A percentile compares a stretch with the other conserved stretches of the same genome.
These are phyloP conservation scores for Melanotaenia maccullochi DNA, from an alignment of 2,797 vertebrate species.

Conservation along the genomic window DNA sequence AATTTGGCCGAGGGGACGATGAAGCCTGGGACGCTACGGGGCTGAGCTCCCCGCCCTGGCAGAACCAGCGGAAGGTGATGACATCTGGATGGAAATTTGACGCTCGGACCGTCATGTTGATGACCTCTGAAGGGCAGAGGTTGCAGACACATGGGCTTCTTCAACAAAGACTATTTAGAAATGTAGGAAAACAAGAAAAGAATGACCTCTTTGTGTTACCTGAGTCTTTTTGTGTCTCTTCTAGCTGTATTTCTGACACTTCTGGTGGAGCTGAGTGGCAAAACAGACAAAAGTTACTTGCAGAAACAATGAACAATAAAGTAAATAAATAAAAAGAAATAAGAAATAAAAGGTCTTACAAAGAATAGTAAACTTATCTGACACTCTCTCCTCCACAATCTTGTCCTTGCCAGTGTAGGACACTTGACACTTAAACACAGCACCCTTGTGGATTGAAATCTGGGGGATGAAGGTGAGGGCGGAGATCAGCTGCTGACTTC, in stretches of 20 bases:
- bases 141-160: background rate
- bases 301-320: background rate
- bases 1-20: conserved; percentile 79
- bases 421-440: conserved; percentile 84
- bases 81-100: conserved; percentile 83
- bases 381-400: conserved; percentile 81
- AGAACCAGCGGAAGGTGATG: conserved; percentile 88
- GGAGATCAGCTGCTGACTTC: conserved; percentile 78
- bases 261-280: conserved; percentile 78
- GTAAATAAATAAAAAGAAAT: background rate
- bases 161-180: background rate
- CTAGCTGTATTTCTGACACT: conserved; percentile 83
- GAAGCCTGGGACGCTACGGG: conserved; percentile 81
- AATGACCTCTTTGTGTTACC: conserved; percentile 51
- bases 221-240: conserved; percentile 73
- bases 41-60: conserved; percentile 83
- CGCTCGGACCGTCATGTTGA: conserved; percentile 78
- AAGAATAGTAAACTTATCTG: conserved; percentile 81
- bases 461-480: conserved; percentile 83
- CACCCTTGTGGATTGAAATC: conserved; percentile 81
- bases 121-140: conserved; percentile 66
- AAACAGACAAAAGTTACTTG: background rate
- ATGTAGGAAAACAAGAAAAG: background rate
- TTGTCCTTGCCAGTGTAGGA: conserved; percentile 85
- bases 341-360: conserved; percentile 66